Evolutionary conservation across 2,888 invertebrate genomes (phyloP), one percentile per base, ranked within the genome.

Genomic region (Lathronympha strigana): DNA sequence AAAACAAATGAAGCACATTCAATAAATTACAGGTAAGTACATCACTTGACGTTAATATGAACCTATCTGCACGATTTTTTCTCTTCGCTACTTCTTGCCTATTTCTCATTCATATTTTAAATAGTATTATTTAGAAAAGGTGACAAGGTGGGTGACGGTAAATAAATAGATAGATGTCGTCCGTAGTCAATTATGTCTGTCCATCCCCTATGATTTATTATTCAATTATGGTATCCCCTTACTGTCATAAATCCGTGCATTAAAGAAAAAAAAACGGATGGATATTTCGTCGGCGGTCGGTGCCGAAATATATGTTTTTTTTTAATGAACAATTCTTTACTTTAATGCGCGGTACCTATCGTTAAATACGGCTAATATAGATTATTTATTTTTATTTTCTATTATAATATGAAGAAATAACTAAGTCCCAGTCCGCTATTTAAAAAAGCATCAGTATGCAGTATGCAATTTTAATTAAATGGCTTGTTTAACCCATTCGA

Each of bases 51-150:
- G 40, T 40, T 36, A 38, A 57, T 17, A 58, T 58, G 15, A 43
- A 61, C 61, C 68, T 69, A 60, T 68, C 36, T 74, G 77, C 78
- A 79, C 78, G 78, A 70, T 61, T 68, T 67, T 40, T 61, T 64
- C 33, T 64, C 63, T 51, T 45, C 58, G 74, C 72, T 73, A 70
- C 67, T 68, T 72, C 62, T 69, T 67, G 54, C 67, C 71, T 77
- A 50, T 68, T 45, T 13, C 40, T 58, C 5, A 40, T 36, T 40
- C 25, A 57, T 61, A 23, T 15, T 50, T 23, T 38, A 25, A 45
- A 33, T 19, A 21, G 31, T 45, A n/a, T 36, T 40, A 40, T 43
- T 43, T 64, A 43, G 47, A 33, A 15, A 17, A 28, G 64, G 64
- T 53, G 40, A 45, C 21, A 25, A 58, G 64, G 64, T 64, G 64